Base-by-base conservation (phyloP, 2,888 invertebrate genomes). In the Coelopa pilipes region DNA sequence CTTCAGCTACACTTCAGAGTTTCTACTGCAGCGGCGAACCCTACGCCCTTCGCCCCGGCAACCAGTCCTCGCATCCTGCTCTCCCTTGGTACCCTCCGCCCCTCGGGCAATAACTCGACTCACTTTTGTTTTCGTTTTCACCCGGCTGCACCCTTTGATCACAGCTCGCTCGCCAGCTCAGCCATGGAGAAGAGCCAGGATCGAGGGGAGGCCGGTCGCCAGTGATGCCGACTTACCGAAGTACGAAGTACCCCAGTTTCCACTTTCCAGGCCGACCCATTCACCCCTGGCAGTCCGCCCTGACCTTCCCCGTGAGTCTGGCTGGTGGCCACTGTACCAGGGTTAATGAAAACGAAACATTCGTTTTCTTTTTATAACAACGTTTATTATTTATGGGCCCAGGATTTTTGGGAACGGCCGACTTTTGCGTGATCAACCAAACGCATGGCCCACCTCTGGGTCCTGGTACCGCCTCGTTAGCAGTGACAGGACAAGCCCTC, bases 371-470 rank as follows among this genome's bases (percentile, higher is more conserved):
- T 55, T 50, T 7, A 34, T 82, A 81, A 81, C 81, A 80, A 80
- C 80, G 82, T 83, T 82, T 82, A 82, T 82, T 82, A 83, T 83
- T 83, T 83, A 83, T 83, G 82, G 75, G 78, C 77, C 82, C 59
- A 17, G 65, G 70, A 50, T 70, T 68, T 74, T 72, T 76, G 47
- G 60, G 66, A 62, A 59, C 62, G 60, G 17, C 34, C 53, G 55
- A 53, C 17, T 21, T n/a, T 19, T 63, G 21, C 50, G 63, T 12
- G 17, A 60, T 21, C n/a, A 46, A n/a, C 47, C 7, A 34, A 19
- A 13, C 17, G 19, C 21, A 19, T 17, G 55, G 19, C 55, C 10
- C 49, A 24, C 15, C 34, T 57, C 45, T 17, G 24, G 46, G 57
- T 12, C 57, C 19, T 49, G 17, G 47, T 50, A 12, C 50, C 21